Conservation (phyloP, 2,797 vertebrate species). For the Chloroceryle inda region DNA sequence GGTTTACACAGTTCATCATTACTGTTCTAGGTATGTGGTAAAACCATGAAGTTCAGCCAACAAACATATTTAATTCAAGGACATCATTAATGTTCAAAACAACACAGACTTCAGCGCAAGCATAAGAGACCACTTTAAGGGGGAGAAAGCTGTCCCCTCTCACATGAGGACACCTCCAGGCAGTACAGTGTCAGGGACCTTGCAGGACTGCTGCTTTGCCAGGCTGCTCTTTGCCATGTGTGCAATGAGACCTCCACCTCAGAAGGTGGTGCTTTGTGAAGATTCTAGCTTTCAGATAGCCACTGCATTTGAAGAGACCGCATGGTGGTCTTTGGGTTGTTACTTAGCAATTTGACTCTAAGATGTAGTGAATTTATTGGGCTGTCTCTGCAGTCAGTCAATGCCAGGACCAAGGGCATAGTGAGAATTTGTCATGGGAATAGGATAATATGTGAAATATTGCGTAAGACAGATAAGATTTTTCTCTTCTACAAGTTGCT, state of each 20-base stretch:
- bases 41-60: neutral
- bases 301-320: neutral
- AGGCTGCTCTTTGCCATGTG: neutral
- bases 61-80: neutral
- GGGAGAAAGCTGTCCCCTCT: neutral
- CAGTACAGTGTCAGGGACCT: neutral
- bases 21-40: neutral
- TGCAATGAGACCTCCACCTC: neutral
- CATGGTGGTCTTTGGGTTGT: constrained; percentile 12
- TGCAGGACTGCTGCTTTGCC: neutral
- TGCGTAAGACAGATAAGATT: constrained; percentile 11
- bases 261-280: neutral
- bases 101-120: neutral
- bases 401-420: neutral
- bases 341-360: constrained; percentile 52
- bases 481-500: constrained; percentile 3
- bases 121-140: neutral
- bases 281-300: neutral
- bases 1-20: neutral
- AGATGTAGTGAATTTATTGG: neutral
- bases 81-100: neutral
- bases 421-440: neutral
- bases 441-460: neutral
- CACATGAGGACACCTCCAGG: neutral
- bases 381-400: neutral